phyloP scores from a whole-genome alignment of 92 coral and sea anemone genomes.

The Chrysogorgia sp. region DNA sequence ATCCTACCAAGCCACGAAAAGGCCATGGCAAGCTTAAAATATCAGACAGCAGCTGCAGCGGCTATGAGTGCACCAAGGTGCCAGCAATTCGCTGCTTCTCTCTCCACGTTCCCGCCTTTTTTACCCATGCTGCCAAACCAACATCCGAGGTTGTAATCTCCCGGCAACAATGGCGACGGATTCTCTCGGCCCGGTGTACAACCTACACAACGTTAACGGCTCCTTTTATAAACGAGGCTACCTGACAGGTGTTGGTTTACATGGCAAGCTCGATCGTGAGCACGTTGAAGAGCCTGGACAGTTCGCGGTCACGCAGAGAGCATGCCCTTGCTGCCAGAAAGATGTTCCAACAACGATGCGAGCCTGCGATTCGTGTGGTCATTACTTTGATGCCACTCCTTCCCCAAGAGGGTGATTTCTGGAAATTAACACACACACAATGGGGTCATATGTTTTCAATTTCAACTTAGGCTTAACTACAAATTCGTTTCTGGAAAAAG shows the following conservation, averaged over 20 bases:
- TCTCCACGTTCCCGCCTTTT: slow-evolving; percentile 14
- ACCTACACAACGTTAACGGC: slow-evolving; percentile 14
- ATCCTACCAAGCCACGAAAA: slow-evolving; percentile 96
- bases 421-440: background rate
- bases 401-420: slow-evolving; percentile 10
- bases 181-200: slow-evolving; percentile 30
- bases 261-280: slow-evolving; percentile 19
- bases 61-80: slow-evolving; percentile 36
- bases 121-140: slow-evolving; percentile 34
- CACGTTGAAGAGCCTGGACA: slow-evolving; percentile 11
- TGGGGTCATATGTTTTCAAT: background rate
- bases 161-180: slow-evolving; percentile 34
- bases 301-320: slow-evolving; percentile 19
- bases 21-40: slow-evolving; percentile 61
- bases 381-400: slow-evolving; percentile 17
- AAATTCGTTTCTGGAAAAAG: no score
- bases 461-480: no score
- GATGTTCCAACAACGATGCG: slow-evolving; percentile 29
- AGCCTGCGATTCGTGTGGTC: slow-evolving; percentile 46
- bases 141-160: slow-evolving; percentile 32
- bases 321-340: slow-evolving; percentile 37
- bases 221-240: slow-evolving; percentile 28
- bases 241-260: slow-evolving; percentile 8
- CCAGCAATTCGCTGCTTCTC: slow-evolving; percentile 15
- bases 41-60: background rate